Percentiles rank a stretch among this genome's conserved stretches.
phyloP scores from a whole-genome alignment of 2,113 vertebrate genomes.

The Thomomys bottae region DNA sequence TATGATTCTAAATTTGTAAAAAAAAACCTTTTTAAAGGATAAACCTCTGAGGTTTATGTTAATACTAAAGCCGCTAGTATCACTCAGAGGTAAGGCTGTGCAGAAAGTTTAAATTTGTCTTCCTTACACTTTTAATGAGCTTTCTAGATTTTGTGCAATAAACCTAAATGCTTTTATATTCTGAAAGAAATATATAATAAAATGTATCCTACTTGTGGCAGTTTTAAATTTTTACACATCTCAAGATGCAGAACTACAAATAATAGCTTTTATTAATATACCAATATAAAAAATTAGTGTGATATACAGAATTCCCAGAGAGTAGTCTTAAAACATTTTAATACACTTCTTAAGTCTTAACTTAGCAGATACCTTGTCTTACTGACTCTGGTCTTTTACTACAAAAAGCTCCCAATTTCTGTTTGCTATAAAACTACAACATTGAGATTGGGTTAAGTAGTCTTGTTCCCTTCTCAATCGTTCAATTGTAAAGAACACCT shows the following conservation, averaged over 20 bases:
- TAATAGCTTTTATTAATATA: constrained; percentile 79
- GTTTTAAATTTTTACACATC: constrained; percentile 66
- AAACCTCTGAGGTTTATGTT: constrained; percentile 40
- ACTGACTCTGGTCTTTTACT: constrained; percentile 78
- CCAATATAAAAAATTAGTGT: constrained; percentile 65
- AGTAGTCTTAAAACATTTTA: constrained; percentile 84
- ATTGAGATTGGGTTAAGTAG: constrained; percentile 78
- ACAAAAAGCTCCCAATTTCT: constrained; percentile 85
- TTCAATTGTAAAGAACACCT: constrained; percentile 47
- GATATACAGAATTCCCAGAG: constrained; percentile 64
- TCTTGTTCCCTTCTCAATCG: constrained; percentile 79
- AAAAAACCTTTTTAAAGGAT: constrained; percentile 1
- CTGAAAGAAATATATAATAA: constrained; percentile 59
- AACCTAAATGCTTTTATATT: constrained; percentile 42
- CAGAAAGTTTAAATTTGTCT: constrained; percentile 18
- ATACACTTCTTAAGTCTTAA: constrained; percentile 81
- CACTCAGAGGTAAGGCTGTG: constrained; percentile 7
- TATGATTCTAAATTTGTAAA: constrained; percentile 44
- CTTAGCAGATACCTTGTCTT: constrained; percentile 84
- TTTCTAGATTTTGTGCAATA: constrained; percentile 38
- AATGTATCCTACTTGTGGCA: constrained; percentile 39
- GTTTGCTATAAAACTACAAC: constrained; percentile 83
- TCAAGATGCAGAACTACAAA: constrained; percentile 75
- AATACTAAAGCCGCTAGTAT: constrained; percentile 9
- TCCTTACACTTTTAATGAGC: constrained; percentile 40